Evolutionary conservation across 2,797 vertebrate species (phyloP), one percentile per base, ranked within the genome.

Genomic region (Pseudochaenichthys georgianus): DNA sequence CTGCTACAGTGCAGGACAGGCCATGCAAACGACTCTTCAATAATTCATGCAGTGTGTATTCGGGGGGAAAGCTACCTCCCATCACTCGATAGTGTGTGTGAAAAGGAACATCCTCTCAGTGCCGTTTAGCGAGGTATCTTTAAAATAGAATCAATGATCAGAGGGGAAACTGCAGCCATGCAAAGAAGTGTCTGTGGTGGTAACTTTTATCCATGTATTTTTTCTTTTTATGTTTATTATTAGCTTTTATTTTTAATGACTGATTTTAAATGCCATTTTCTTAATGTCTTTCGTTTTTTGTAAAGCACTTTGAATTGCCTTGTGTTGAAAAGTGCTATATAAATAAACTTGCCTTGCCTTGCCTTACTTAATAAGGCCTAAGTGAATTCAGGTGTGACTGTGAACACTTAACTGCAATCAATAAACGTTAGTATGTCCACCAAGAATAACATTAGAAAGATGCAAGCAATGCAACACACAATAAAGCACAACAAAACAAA

Each of bases 341-440:
- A 19, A 19, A 19, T 19, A 19, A 19, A 19, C 19, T 19, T 19
- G 19, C 19, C 19, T 19, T 19, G 19, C 19, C 19, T 19, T 19
- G n/a, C n/a, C n/a, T n/a, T n/a, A 31, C 51, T 54, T 75, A 4
- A 61, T 75, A 34, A 75, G 23, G 13, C 17, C 28, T 55, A 62
- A 72, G 59, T 43, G 42, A n/a, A 65, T 62, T 77, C 62, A 69
- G 41, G 67, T 81, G 45, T 64, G 48, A 48, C 64, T 61, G 16
- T 2, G n/a, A 45, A 28, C 51, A 19, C 48, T 69, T 19, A n/a
- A 19, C 13, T 42, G 6, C 13, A 73, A 61, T 65, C 23, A 62
- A 6, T 43, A 17, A 3, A 38, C 58, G 45, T 47, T 41, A 54
- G 59, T 54, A 23, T 13, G 58, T 72, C 34, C 15, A 12, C 15